Percentiles rank a stretch among this genome's conserved stretches.
These are phyloP conservation scores for Apus apus DNA, from an alignment of 2,113 vertebrate species.

Conservation along the genomic window DNA sequence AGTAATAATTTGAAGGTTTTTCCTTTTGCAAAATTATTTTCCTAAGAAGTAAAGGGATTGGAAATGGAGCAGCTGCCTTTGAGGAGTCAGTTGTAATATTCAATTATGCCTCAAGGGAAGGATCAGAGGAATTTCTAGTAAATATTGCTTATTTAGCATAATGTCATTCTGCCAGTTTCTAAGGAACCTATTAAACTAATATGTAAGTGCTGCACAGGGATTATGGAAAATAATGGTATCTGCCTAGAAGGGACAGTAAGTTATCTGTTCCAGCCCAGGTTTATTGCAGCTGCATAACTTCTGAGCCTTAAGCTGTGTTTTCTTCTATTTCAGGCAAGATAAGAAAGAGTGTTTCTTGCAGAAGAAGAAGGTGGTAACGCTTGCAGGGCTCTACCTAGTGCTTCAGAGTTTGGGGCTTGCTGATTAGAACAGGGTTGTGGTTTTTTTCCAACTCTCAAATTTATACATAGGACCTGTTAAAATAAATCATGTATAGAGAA, in stretches of 20 bases:
- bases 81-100: background rate
- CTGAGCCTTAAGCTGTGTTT: background rate
- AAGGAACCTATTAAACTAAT: constrained; percentile 15
- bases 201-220: background rate
- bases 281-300: background rate
- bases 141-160: constrained; percentile 50
- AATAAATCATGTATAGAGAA: background rate
- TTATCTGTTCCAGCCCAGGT: background rate
- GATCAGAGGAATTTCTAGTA: constrained; percentile 47
- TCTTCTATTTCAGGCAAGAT: background rate
- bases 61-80: background rate
- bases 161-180: constrained; percentile 19
- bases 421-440: background rate
- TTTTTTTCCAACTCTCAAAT: background rate
- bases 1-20: background rate
- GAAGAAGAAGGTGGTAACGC: background rate
- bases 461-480: background rate
- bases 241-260: background rate
- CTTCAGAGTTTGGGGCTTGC: background rate
- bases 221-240: constrained; percentile 19
- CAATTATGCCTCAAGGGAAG: constrained; percentile 18
- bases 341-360: background rate
- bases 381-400: background rate
- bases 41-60: background rate
- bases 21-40: background rate